phyloP scores from a whole-genome alignment of 2,797 vertebrate species.

The Salarias fasciatus region DNA sequence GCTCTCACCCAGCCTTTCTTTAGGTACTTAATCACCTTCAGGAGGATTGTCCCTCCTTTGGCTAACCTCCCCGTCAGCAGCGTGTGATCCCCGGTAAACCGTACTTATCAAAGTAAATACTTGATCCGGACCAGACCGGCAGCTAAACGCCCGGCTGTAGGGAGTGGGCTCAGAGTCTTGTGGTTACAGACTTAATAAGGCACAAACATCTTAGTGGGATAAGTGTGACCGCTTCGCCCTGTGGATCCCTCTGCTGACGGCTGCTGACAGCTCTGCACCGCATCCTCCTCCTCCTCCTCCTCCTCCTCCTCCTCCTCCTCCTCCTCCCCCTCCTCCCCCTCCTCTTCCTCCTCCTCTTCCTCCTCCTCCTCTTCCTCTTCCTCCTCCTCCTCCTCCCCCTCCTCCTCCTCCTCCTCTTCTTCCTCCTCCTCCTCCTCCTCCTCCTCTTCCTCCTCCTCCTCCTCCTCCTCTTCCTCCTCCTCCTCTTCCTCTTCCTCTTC shows the following conservation, averaged over 20 bases:
- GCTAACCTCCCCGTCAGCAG: conserved; percentile 65
- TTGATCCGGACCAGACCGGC: conserved; percentile 84
- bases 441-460: too few relatives aligned
- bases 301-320: too few relatives aligned
- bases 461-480: too few relatives aligned
- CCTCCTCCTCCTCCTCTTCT: too few relatives aligned
- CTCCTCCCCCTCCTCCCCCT: too few relatives aligned
- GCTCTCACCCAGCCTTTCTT: conserved; percentile 87
- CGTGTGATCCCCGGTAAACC: conserved; percentile 80
- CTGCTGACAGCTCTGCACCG: conserved; percentile 41
- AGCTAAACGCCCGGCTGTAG: conserved; percentile 79
- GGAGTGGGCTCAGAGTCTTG: conserved; percentile 81
- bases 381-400: too few relatives aligned
- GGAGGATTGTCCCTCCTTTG: conserved; percentile 70
- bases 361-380: too few relatives aligned
- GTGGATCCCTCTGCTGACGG: conserved; percentile 65
- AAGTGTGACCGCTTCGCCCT: conserved; percentile 77
- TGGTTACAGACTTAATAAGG: conserved; percentile 84
- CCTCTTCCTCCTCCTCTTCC: too few relatives aligned
- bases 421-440: too few relatives aligned
- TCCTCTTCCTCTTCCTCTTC: too few relatives aligned
- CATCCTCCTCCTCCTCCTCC: not conserved
- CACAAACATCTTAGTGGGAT: conserved; percentile 82
- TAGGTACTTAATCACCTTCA: conserved; percentile 89
- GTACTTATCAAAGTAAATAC: conserved; percentile 87